Conservation (phyloP, 1,140 invertebrate species). For the Eriosoma lanigerum region DNA sequence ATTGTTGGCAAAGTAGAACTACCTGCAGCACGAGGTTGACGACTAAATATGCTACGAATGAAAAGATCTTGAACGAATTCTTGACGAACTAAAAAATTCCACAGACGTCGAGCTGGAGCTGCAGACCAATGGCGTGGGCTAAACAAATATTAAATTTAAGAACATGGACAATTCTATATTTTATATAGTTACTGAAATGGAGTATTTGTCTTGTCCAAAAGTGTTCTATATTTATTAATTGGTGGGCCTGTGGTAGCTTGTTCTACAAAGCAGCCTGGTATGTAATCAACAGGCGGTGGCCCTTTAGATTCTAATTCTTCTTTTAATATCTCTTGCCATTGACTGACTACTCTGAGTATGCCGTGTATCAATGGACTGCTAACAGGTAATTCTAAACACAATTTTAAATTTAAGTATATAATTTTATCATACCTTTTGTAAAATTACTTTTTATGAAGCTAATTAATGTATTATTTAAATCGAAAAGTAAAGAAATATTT, state of each 20-base stretch:
- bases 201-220: conserved; percentile 91
- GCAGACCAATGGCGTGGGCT: conserved; percentile 73
- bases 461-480: too few relatives aligned
- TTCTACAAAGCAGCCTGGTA: conserved; percentile 81
- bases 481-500: too few relatives aligned
- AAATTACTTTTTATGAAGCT: too few relatives aligned
- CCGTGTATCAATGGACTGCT: conserved; percentile 92
- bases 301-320: conserved; percentile 74
- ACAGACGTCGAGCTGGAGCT: conserved; percentile 81
- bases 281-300: conserved; percentile 75
- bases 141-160: conserved; percentile 43
- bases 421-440: too few relatives aligned
- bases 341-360: conserved; percentile 77
- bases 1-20: conserved; percentile 57
- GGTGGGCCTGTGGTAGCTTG: conserved; percentile 73
- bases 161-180: not conserved
- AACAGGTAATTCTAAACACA: conserved; percentile 78
- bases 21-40: conserved; percentile 61
- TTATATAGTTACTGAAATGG: conserved; percentile 77
- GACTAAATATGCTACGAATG: conserved; percentile 91
- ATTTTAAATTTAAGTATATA: conserved; percentile 51
- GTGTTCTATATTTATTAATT: conserved; percentile 88
- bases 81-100: conserved; percentile 91
- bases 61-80: conserved; percentile 93
- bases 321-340: conserved; percentile 83